Evolutionary conservation across 2,888 invertebrate genomes (phyloP), one percentile per base, ranked within the genome.

Genomic region (Julus scandinavius): DNA sequence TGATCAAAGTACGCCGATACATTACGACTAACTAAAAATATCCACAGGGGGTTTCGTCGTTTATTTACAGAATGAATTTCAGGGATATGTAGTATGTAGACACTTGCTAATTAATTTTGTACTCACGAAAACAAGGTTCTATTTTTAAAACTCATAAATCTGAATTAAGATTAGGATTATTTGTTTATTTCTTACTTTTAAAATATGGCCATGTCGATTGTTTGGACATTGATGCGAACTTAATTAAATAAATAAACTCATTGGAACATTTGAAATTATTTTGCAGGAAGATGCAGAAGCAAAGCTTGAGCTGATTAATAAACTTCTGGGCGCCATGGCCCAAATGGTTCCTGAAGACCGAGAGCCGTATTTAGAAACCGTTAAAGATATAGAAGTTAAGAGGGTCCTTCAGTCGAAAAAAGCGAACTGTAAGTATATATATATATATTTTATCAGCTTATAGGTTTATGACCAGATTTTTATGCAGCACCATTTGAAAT

Each of bases 231-330:
- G 29, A 29, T 29, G 29, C 29, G 0, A 29, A 54, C 13, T 54
- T 54, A 15, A 15, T 54, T 54, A 15, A 54, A 54, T 54, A 54
- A 54, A 11, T 54, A 54, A 54, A 54, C 15, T 54, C 17, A 13
- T 54, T 54, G n/a, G 6, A n/a, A 63, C 17, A n/a, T n/a, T n/a
- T n/a, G 29, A 7, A 20, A 20, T 20, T 29, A 72, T 72, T 72
- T 72, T 72, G 29, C 72, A 72, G 72, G 72, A 72, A 72, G 72
- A 72, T 29, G 72, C 72, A 2, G 72, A 72, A 11, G 72, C 29
- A n/a, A 72, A 72, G 72, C 72, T 72, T 11, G 29, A 7, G 72
- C 7, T 72, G 72, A 72, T 72, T 72, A 72, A 72, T 13, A 72
- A 29, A 29, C 29, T 72, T 72, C 72, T 72, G 7, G 72, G 29